Conservation (phyloP, 1,140 invertebrate species). For the Apocrypta bakeri region DNA sequence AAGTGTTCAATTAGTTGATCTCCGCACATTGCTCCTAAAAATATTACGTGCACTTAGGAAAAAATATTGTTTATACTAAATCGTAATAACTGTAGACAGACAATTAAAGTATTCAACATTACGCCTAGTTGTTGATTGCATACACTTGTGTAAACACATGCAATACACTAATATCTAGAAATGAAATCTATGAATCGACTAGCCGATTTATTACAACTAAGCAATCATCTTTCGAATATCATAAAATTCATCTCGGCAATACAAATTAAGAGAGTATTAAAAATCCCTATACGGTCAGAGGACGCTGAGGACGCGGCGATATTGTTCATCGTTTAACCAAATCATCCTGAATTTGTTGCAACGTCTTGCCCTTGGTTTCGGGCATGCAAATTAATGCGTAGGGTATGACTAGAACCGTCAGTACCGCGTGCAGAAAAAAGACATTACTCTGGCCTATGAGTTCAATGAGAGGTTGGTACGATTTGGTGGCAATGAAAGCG, state of each 20-base stretch:
- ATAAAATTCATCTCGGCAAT: no score
- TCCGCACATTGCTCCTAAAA: not conserved
- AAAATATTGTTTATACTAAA: no score
- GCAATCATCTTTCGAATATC: no score
- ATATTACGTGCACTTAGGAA: not conserved
- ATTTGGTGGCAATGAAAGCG: conserved; percentile 83
- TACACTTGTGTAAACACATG: not conserved
- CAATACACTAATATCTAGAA: not conserved
- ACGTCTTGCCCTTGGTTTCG: conserved; percentile 87
- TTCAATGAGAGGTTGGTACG: conserved; percentile 79
- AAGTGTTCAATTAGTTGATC: no score
- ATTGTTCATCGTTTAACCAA: not conserved
- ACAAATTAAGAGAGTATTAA: not conserved
- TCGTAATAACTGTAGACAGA: no score
- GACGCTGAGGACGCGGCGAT: no score
- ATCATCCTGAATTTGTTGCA: conserved; percentile 68
- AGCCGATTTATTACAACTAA: no score
- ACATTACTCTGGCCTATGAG: conserved; percentile 70
- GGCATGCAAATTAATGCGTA: conserved; percentile 81
- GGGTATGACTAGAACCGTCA: conserved; percentile 77
- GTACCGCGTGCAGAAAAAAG: conserved; percentile 47
- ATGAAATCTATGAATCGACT: not conserved
- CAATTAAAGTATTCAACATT: no score
- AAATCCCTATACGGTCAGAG: no score
- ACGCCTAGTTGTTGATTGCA: no score